Base-by-base conservation (phyloP, 2,888 invertebrate species). In the Orthosia incerta region DNA sequence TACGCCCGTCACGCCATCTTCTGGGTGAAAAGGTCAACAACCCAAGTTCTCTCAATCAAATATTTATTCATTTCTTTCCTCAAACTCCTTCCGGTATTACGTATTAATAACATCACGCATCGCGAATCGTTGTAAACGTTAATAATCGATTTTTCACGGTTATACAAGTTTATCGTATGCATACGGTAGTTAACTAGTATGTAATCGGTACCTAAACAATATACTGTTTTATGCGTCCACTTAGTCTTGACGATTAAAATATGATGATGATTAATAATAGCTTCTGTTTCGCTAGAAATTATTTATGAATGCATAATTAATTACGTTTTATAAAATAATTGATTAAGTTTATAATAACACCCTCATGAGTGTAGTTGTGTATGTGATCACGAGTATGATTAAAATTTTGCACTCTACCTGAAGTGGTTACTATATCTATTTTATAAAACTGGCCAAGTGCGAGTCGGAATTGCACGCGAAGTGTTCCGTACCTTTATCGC, bases 121-220 rank as follows among this genome's bases (percentile, higher is more conserved):
- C 56, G 31, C 61, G 45, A 76, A 70, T 57, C 65, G 57, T 59
- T 64, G 68, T 48, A 45, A 45, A 71, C 71, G 66, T 75, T 23
- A 65, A 57, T 66, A 76, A 80, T 80, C 68, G 50, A 69, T 77
- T 74, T 61, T 73, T 60, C 66, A 75, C 69, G 76, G 83, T 80
- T 76, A 80, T 56, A 56, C 75, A 85, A 80, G 20, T 69, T 60
- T 71, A 75, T 53, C 61, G 56, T 80, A 57, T 68, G 70, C 65
- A 53, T 65, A 76, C 73, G 61, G 72, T 57, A 73, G 71, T 69
- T 70, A 51, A 62, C 20, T 45, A 4, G 18, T 64, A 63, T 57
- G 45, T 61, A 76, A 80, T 76, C 4, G 59, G 51, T 66, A 39
- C 9, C 39, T 39, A 60, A 69, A 59, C n/a, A 62, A 65, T 55